Conservation (phyloP, 2,888 invertebrate genomes). For the Drosophila parthenogenetica region DNA sequence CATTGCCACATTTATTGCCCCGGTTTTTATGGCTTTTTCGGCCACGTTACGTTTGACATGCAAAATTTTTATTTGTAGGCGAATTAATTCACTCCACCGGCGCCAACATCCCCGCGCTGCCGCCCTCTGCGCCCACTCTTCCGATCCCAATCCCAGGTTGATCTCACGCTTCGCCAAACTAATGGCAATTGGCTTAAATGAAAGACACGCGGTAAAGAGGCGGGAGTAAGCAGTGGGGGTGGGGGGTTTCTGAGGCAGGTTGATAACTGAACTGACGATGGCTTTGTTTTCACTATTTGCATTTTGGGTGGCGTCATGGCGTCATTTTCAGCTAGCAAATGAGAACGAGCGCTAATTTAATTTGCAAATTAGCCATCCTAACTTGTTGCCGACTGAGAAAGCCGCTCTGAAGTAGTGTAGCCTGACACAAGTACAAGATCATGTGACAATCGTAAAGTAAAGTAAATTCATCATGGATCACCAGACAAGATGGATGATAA, state of each 20-base stretch:
- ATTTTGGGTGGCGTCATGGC: conserved; percentile 67
- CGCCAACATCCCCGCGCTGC: conserved; percentile 7
- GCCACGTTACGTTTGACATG: conserved; percentile 57
- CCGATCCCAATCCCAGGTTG: conserved; percentile 7
- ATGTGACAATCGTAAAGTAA: conserved; percentile 8
- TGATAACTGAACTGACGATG: conserved; percentile 67
- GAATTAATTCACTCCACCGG: conserved; percentile 29
- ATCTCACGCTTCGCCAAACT: conserved; percentile 46
- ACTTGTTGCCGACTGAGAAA: conserved; percentile 43
- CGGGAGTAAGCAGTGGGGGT: neutral
- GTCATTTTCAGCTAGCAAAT: conserved; percentile 59
- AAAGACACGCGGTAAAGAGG: neutral
- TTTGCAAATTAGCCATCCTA: conserved; percentile 72
- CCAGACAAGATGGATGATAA: conserved; percentile 4
- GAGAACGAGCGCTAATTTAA: conserved; percentile 78
- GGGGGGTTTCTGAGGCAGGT: conserved; percentile 8
- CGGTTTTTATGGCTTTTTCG: conserved; percentile 44
- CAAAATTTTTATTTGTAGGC: conserved; percentile 50
- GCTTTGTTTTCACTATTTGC: conserved; percentile 60
- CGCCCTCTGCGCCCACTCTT: neutral
- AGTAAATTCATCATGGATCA: conserved; percentile 4
- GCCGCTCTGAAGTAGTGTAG: neutral
- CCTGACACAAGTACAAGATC: conserved; percentile 15
- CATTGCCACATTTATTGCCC: conserved; percentile 43
- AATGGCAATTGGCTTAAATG: conserved; percentile 62